Evolutionary conservation across 2,888 invertebrate genomes (phyloP).

Genomic region (Priocnemis perturbator): DNA sequence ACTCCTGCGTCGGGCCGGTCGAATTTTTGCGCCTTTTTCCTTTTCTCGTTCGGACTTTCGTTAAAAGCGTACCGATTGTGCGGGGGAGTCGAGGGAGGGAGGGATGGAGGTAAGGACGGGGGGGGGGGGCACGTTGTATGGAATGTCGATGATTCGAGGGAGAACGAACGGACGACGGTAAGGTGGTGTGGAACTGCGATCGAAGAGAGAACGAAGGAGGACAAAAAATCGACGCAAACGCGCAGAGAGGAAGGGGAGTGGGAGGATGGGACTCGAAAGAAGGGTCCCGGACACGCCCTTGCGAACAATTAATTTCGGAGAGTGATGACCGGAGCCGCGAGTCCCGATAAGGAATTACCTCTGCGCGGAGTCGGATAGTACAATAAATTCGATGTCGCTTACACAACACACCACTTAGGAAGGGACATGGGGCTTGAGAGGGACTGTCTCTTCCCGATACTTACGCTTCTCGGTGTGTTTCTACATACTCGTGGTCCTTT

Average conservation of each 20-base stretch:
- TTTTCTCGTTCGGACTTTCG: no score
- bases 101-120: no score
- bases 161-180: no score
- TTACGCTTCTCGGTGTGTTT: slow-evolving; percentile 5
- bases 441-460: slow-evolving; percentile 20
- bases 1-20: no score
- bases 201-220: slow-evolving; percentile 25
- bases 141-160: no score
- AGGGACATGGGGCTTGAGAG: not conserved
- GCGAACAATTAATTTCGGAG: slow-evolving; percentile 55
- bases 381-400: slow-evolving; percentile 65
- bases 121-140: no score
- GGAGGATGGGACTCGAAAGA: not conserved
- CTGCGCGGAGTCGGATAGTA: slow-evolving; percentile 43
- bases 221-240: no score
- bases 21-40: no score
- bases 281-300: slow-evolving; percentile 22
- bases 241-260: slow-evolving; percentile 8
- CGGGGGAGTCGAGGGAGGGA: no score
- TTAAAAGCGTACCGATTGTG: no score
- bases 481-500: not conserved
- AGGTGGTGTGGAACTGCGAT: slow-evolving; percentile 39
- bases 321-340: slow-evolving; percentile 35
- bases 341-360: slow-evolving; percentile 48
- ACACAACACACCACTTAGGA: slow-evolving; percentile 66